phyloP scores from a whole-genome alignment of 2,797 vertebrate genomes.

The Schizopygopsis malacanthus region DNA sequence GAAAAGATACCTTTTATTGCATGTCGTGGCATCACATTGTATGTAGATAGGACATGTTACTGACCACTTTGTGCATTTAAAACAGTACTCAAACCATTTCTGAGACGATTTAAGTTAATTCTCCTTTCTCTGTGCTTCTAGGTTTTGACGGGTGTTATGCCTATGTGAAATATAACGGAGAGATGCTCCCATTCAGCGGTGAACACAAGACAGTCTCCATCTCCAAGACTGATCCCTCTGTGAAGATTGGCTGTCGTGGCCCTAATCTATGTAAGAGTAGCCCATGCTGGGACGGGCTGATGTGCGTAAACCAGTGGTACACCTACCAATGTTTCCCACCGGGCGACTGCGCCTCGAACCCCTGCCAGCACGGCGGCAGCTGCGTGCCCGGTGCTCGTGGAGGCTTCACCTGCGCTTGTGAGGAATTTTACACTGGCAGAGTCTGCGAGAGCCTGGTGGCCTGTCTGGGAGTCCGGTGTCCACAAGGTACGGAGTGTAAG shows the following conservation, averaged over 20 bases:
- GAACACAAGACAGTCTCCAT: constrained; percentile 85
- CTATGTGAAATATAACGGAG: constrained; percentile 87
- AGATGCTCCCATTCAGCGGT: constrained; percentile 90
- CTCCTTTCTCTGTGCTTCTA: constrained; percentile 63
- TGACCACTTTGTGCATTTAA: background rate
- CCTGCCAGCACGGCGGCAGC: constrained; percentile 92
- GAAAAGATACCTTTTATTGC: background rate
- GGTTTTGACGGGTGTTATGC: constrained; percentile 94
- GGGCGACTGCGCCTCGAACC: constrained; percentile 88
- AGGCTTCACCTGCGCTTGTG: constrained; percentile 88
- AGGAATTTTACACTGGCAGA: constrained; percentile 85
- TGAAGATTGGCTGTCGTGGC: constrained; percentile 92
- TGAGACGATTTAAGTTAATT: background rate
- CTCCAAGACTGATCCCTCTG: constrained; percentile 82
- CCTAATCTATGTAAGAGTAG: constrained; percentile 92
- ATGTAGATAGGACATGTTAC: background rate
- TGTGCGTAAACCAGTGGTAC: constrained; percentile 96
- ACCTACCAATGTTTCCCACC: constrained; percentile 90
- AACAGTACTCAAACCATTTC: background rate
- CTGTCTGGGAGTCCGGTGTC: constrained; percentile 88
- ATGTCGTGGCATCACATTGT: background rate
- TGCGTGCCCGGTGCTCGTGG: constrained; percentile 82
- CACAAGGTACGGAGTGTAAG: constrained; percentile 83
- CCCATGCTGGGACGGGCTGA: constrained; percentile 90
- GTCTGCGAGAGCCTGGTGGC: constrained; percentile 88